These are phyloP conservation scores for Hirtodrosophila confusa DNA, from an alignment of 2,888 invertebrate genomes.

Conservation along the genomic window DNA sequence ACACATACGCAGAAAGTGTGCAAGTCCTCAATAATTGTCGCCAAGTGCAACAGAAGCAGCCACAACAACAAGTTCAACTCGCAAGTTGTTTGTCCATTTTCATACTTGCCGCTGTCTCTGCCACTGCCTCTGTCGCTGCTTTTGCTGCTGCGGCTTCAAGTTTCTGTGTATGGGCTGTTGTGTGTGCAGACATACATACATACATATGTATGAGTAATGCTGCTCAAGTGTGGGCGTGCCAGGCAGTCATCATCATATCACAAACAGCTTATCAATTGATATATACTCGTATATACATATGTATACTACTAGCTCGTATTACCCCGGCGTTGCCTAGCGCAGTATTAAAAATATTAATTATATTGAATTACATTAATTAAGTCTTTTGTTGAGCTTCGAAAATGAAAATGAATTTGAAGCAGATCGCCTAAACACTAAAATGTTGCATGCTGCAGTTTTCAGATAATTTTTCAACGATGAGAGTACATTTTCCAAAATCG, in stretches of 20 bases:
- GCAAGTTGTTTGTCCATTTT: conserved; percentile 33
- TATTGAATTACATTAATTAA: too few relatives aligned
- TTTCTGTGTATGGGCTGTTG: conserved; percentile 32
- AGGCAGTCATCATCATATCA: conserved; percentile 49
- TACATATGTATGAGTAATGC: conserved; percentile 43
- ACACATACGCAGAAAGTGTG: conserved; percentile 7
- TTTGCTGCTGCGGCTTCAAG: conserved; percentile 22
- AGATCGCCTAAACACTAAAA: too few relatives aligned
- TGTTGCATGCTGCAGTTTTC: too few relatives aligned
- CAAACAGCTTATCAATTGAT: conserved; percentile 49
- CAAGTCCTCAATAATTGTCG: conserved; percentile 59
- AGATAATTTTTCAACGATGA: too few relatives aligned
- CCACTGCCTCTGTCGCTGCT: too few relatives aligned
- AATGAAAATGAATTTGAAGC: too few relatives aligned
- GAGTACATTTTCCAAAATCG: too few relatives aligned
- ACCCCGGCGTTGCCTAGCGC: too few relatives aligned
- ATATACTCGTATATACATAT: background rate
- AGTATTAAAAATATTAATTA: too few relatives aligned
- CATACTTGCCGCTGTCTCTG: conserved; percentile 21
- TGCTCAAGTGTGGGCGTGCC: conserved; percentile 52
- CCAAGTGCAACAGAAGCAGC: conserved; percentile 51
- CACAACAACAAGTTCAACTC: conserved; percentile 26
- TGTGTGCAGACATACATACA: conserved; percentile 1
- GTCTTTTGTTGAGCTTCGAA: too few relatives aligned
- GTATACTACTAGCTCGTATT: background rate